Evolutionary conservation across 2,888 invertebrate genomes (phyloP).

Genomic region (Drosophila birchii): DNA sequence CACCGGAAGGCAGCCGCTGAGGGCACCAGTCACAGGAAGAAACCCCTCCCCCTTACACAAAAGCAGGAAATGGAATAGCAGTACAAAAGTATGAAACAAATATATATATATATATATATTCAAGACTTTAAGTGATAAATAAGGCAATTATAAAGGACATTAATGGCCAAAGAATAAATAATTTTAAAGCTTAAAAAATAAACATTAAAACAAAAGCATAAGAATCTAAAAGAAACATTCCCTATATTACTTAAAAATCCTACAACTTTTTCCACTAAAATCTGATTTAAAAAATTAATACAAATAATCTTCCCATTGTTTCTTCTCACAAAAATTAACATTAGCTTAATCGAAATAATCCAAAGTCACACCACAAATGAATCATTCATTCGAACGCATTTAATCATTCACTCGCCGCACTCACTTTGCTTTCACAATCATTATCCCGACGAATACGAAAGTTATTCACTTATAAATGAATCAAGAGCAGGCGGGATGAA

Average conservation of each 20-base stretch:
- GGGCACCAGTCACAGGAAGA: conserved; percentile 14
- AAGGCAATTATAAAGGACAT: neutral
- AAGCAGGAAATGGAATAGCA: conserved; percentile 12
- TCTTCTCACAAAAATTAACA: neutral
- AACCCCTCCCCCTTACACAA: neutral
- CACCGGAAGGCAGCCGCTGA: conserved; percentile 29
- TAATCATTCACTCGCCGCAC: conserved; percentile 6
- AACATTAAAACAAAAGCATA: neutral
- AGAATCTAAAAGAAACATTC: neutral
- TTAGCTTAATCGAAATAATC: neutral
- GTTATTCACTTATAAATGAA: conserved; percentile 27
- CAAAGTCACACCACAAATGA: neutral
- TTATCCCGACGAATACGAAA: conserved; percentile 1
- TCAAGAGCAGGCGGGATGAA: conserved; percentile 15
- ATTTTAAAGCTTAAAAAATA: neutral
- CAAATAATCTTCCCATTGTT: no score
- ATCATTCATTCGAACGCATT: neutral
- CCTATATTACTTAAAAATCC: no score
- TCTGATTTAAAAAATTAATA: neutral
- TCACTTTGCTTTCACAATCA: neutral
- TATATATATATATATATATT: neutral
- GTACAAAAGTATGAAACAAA: neutral
- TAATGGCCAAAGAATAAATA: neutral
- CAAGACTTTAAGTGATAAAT: neutral
- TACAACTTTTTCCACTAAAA: neutral